Conservation (phyloP, 2,113 vertebrate genomes). For the Amblyornis subalaris region DNA sequence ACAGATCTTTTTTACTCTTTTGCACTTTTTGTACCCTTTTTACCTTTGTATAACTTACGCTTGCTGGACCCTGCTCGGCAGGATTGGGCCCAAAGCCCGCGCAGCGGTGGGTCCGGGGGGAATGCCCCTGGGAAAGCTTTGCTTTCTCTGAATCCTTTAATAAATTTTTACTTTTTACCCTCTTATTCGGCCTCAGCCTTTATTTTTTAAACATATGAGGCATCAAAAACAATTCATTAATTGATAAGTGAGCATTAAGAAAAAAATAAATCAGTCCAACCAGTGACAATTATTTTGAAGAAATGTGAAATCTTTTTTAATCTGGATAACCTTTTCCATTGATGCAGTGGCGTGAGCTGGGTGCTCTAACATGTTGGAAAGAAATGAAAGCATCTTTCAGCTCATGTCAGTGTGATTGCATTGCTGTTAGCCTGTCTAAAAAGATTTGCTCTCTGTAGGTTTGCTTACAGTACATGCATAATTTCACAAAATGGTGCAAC, state of each 20-base stretch:
- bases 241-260: background rate
- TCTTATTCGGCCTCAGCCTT: no score
- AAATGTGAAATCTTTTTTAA: background rate
- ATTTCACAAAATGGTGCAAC: background rate
- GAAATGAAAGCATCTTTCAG: background rate
- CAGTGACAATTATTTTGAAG: background rate
- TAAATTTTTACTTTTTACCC: no score
- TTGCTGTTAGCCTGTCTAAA: background rate
- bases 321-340: background rate
- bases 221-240: background rate
- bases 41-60: no score
- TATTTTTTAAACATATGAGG: no score
- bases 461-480: background rate
- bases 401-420: background rate
- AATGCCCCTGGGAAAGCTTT: no score
- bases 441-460: background rate
- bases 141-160: no score
- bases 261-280: background rate
- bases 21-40: no score
- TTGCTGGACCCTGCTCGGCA: no score
- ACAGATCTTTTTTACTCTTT: no score
- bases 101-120: no score
- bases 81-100: no score
- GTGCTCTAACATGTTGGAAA: background rate
- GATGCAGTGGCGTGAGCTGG: background rate